Percentiles rank a stretch among this genome's conserved stretches.
Evolutionary conservation across 2,113 vertebrate species (phyloP).

Genomic region (Albula goreensis): DNA sequence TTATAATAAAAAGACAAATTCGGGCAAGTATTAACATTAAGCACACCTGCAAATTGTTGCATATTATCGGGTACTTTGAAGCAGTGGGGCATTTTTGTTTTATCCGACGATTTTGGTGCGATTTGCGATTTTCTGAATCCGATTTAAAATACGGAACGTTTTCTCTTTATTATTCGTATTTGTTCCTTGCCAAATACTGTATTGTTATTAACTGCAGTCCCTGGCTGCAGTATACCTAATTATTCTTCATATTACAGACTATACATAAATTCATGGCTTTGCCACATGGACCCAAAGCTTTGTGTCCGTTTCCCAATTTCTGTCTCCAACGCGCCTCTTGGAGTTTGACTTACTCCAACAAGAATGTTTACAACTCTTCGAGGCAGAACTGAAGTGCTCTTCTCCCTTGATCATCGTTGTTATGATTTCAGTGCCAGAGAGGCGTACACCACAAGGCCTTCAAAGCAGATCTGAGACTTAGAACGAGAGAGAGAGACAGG

Average conservation of each 20-base stretch:
- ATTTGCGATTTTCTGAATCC: no score
- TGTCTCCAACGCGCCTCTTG: neutral
- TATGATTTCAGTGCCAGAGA: slow-evolving; percentile 43
- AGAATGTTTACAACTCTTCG: slow-evolving; percentile 32
- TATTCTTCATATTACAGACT: neutral
- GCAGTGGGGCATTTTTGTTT: no score
- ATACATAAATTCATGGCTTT: neutral
- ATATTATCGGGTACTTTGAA: no score
- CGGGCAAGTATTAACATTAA: no score
- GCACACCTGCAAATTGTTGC: no score
- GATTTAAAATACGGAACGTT: no score
- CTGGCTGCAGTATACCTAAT: neutral
- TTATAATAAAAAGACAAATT: no score
- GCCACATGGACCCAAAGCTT: neutral
- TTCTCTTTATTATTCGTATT: no score
- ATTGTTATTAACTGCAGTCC: neutral
- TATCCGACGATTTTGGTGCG: no score
- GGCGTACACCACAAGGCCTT: slow-evolving; percentile 18
- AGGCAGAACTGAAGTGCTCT: slow-evolving; percentile 51
- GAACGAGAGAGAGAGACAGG: neutral
- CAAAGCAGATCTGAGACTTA: slow-evolving; percentile 18
- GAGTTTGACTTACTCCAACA: slow-evolving; percentile 21
- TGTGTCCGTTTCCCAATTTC: neutral
- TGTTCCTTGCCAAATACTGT: no score
- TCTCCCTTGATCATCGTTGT: slow-evolving; percentile 58